Conservation (phyloP, 2,113 vertebrate genomes). For the Jaculus jaculus region DNA sequence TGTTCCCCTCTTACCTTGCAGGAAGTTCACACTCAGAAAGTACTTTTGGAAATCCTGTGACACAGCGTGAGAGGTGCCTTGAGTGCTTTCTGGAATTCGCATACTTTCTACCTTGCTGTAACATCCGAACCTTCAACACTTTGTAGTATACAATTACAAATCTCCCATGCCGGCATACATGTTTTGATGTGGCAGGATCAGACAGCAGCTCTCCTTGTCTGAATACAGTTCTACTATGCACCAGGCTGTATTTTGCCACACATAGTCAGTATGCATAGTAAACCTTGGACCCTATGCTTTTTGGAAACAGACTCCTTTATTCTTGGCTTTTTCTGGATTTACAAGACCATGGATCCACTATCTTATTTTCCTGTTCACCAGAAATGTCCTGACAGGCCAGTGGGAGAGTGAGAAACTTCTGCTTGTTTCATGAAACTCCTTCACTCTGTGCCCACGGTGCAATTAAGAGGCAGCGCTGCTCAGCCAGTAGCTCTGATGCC, state of each 20-base stretch:
- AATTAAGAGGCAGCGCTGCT: accelerated
- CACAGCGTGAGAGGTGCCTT: accelerated
- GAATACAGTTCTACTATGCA: not conserved
- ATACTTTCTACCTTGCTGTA: accelerated
- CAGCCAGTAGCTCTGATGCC: too few relatives aligned
- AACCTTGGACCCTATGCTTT: not conserved
- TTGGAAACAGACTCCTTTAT: not conserved
- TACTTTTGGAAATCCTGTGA: too few relatives aligned
- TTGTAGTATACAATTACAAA: not conserved
- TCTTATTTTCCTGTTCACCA: not conserved
- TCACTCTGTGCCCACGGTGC: accelerated
- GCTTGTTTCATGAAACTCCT: too few relatives aligned
- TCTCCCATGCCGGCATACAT: not conserved
- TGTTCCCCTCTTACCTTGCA: not conserved
- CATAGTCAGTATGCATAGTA: accelerated
- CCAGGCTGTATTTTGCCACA: not conserved
- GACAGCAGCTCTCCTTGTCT: not conserved
- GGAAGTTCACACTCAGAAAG: not conserved
- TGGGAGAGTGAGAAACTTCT: accelerated
- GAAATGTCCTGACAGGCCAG: not conserved
- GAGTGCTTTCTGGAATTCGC: accelerated
- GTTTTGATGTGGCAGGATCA: not conserved
- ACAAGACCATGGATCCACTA: accelerated
- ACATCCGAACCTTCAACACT: accelerated
- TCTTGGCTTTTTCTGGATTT: not conserved